Base-by-base conservation (phyloP, 2,113 vertebrate species). In the Calyptomena viridis region DNA sequence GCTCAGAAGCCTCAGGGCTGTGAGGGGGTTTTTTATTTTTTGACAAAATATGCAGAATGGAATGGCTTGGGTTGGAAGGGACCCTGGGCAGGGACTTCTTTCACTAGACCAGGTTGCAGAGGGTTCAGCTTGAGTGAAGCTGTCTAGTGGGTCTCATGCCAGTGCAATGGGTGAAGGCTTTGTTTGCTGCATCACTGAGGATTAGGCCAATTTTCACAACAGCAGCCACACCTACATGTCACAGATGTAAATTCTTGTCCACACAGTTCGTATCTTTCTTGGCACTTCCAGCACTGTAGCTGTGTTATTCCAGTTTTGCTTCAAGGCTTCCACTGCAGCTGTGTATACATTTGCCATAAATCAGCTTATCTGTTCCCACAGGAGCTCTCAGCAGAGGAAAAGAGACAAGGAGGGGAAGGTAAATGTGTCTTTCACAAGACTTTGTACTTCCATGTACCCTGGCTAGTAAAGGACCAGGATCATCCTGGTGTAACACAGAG, bases 291-390 rank as follows among this genome's bases (percentile, higher is more conserved):
- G 53, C 8, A 1, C 82, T 47, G 30, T 64, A 82, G 66, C 82
- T 85, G 37, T 82, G 84, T 84, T 91, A 64, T 84, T 93, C 67
- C 67, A 83, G 74, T 85, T 88, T 93, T 79, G 78, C 92, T 96
- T 79, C 82, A 90, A 91, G 90, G 78, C 75, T 92, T 94, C 82
- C 75, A 88, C 39, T 66, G 72, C 95, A 96, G 94, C 93, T 93
- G 87, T 85, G 79, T 77, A 77, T 77, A 94, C 71, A 90, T 55
- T 90, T 71, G 63, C 55, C 24, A 59, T 88, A 94, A 93, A 91
- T 91, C 92, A 92, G 90, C 68, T 96, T 93, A 84, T 81, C 82
- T 95, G 30, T 56, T 93, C 82, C 85, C 85, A 73, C 42, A 55
- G 63, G 80, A 86, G 90, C 78, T 87, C 90, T 80, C 35, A 73